phyloP scores from a whole-genome alignment of 1,140 invertebrate genomes.

The Drosophila suzukii region DNA sequence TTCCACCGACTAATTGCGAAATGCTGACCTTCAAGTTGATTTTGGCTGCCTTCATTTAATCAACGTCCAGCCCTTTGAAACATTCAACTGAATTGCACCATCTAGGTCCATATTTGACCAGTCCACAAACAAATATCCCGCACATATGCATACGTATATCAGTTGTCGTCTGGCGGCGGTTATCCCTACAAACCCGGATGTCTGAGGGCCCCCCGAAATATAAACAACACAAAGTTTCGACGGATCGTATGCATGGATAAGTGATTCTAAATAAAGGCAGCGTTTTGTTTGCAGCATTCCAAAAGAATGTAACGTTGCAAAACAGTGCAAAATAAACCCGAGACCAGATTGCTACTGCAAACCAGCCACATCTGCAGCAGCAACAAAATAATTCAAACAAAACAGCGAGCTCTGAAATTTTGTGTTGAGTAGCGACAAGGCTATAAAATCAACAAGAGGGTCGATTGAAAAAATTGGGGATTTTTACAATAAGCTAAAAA shows the following conservation, averaged over 20 bases:
- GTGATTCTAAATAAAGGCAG: slow-evolving; percentile 69
- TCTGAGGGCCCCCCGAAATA: slow-evolving; percentile 8
- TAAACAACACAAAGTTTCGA: slow-evolving; percentile 56
- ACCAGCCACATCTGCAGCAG: slow-evolving; percentile 31
- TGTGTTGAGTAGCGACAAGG: slow-evolving; percentile 69
- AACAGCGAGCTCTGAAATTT: slow-evolving; percentile 54
- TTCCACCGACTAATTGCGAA: slow-evolving; percentile 68
- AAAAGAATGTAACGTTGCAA: slow-evolving; percentile 35
- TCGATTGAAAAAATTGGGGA: slow-evolving; percentile 19
- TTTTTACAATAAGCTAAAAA: neutral
- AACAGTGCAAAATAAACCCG: slow-evolving; percentile 67
- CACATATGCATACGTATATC: slow-evolving; percentile 15
- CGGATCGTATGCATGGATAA: slow-evolving; percentile 62
- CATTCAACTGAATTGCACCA: neutral
- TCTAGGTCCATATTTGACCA: neutral
- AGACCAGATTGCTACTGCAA: slow-evolving; percentile 64
- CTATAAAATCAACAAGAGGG: slow-evolving; percentile 68
- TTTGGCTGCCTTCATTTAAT: slow-evolving; percentile 67
- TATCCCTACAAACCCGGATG: slow-evolving; percentile 43
- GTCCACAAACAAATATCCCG: neutral
- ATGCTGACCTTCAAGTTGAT: slow-evolving; percentile 74
- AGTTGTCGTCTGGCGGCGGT: slow-evolving; percentile 24
- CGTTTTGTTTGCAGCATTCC: slow-evolving; percentile 53
- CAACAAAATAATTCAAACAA: slow-evolving; percentile 70
- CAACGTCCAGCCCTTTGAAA: slow-evolving; percentile 34